Evolutionary conservation across 2,113 vertebrate genomes (phyloP), one percentile per base, ranked within the genome.

Genomic region (Casuarius casuarius): DNA sequence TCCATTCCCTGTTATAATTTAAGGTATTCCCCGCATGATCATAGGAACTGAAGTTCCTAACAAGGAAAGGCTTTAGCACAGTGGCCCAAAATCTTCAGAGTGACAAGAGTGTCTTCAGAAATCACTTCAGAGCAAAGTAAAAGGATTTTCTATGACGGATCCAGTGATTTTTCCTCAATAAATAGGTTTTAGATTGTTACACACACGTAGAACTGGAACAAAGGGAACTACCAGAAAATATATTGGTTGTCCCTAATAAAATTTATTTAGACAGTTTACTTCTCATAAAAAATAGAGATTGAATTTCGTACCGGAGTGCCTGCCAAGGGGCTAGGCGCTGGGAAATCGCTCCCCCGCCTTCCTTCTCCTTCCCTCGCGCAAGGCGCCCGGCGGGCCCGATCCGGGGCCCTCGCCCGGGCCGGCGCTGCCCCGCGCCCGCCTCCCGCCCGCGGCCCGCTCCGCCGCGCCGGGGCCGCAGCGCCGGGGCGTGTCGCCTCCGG

Each of bases 231-330:
- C 97, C 98, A 98, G 98, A 97, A 98, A 98, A 98, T 97, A 98
- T 98, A 98, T 98, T 98, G 98, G 98, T 98, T 97, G 98, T 94
- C 97, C 98, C 97, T 99, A 99, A 99, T 99, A 98, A 98, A 98
- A 99, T 99, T 98, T 98, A 99, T 99, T 99, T 98, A 98, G 98
- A 98, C 98, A 98, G 98, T 98, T 99, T 99, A 98, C 98, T 98
- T 98, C 98, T 98, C 98, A 98, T 98, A 98, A 98, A 98, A 99
- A 98, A 98, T 98, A 99, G 98, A 99, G 98, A 99, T 98, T 99
- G 98, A 98, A 99, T 99, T 98, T 98, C 97, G 97, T 97, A 97
- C 97, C 96, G 97, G 97, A 98, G 95, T 91, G 98, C 97, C 98
- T 98, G 98, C 97, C 98, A 98, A 98, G 97, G 97, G 97, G 97